Conservation (phyloP, 1,140 invertebrate species). For the Drosophila kohkoa region DNA sequence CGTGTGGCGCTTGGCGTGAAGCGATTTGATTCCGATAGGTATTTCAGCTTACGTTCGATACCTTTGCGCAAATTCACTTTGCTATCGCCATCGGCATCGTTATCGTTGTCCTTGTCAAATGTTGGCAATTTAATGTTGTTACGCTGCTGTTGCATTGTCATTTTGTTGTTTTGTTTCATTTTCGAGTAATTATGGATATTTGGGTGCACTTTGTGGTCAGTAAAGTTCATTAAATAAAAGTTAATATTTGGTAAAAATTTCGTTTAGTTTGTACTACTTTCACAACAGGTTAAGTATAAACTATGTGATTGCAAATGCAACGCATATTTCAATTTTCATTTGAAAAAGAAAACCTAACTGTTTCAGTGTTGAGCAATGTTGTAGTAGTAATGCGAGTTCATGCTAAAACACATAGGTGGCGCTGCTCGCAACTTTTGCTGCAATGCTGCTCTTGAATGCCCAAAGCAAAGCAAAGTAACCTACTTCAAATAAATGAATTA, state of each 20-base stretch:
- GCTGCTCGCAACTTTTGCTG: neutral
- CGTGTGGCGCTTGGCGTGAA: neutral
- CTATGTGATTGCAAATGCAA: constrained; percentile 20
- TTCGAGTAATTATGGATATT: neutral
- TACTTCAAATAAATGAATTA: neutral
- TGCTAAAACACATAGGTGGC: constrained; percentile 2
- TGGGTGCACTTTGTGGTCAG: constrained; percentile 31
- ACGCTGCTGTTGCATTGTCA: neutral
- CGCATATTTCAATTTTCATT: constrained; percentile 12
- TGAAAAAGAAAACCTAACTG: constrained; percentile 1
- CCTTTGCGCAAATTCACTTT: constrained; percentile 15
- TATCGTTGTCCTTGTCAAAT: neutral
- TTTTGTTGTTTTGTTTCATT: constrained; percentile 27
- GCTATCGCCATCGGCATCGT: constrained; percentile 30
- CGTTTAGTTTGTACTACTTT: constrained; percentile 16
- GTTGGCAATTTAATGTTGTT: constrained; percentile 11
- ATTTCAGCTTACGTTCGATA: constrained; percentile 50
- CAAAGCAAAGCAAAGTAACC: neutral
- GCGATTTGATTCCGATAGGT: constrained; percentile 45
- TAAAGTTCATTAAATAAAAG: constrained; percentile 29
- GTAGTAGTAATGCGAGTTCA: neutral
- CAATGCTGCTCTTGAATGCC: neutral
- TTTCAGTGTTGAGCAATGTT: constrained; percentile 16
- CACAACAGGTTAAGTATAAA: constrained; percentile 29
- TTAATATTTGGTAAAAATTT: constrained; percentile 19